Percentiles rank a stretch among this genome's conserved stretches.
phyloP scores from a whole-genome alignment of 2,113 vertebrate species.

The Tympanuchus pallidicinctus region DNA sequence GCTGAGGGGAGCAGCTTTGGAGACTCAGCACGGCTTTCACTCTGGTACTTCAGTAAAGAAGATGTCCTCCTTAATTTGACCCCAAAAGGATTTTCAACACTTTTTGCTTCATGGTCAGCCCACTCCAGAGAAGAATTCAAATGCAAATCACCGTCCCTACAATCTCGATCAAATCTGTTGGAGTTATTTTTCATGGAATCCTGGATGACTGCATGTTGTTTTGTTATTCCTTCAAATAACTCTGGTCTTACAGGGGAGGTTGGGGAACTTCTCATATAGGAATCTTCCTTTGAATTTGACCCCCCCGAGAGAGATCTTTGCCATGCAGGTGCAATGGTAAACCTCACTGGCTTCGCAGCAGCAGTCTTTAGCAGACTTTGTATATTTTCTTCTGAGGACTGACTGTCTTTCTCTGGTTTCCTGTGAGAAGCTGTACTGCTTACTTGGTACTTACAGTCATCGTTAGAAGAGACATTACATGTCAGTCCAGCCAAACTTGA shows the following conservation, averaged over 20 bases:
- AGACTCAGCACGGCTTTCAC: constrained; percentile 56
- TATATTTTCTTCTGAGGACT: not conserved
- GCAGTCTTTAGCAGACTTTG: not conserved
- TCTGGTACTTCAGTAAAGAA: constrained; percentile 76
- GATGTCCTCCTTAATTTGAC: constrained; percentile 84
- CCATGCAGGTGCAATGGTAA: constrained; percentile 79
- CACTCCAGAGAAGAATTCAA: not conserved
- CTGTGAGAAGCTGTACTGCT: not conserved
- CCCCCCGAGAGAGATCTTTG: constrained; percentile 77
- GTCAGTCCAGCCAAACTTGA: constrained; percentile 22
- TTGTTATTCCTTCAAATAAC: constrained; percentile 45
- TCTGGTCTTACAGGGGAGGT: constrained; percentile 17
- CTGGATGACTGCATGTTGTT: not conserved
- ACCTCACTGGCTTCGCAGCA: constrained; percentile 66
- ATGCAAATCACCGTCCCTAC: not conserved
- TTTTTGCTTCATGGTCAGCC: constrained; percentile 38
- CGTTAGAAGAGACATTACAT: not conserved
- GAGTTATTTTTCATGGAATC: not conserved
- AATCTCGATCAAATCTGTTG: not conserved
- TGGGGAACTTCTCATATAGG: constrained; percentile 28
- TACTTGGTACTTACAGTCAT: not conserved
- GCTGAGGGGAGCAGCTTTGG: not conserved
- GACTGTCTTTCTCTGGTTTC: constrained; percentile 23
- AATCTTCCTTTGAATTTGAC: constrained; percentile 55
- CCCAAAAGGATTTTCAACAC: constrained; percentile 82